These are phyloP conservation scores for Leiothrix lutea DNA, from an alignment of 2,113 vertebrate species.

Conservation along the genomic window DNA sequence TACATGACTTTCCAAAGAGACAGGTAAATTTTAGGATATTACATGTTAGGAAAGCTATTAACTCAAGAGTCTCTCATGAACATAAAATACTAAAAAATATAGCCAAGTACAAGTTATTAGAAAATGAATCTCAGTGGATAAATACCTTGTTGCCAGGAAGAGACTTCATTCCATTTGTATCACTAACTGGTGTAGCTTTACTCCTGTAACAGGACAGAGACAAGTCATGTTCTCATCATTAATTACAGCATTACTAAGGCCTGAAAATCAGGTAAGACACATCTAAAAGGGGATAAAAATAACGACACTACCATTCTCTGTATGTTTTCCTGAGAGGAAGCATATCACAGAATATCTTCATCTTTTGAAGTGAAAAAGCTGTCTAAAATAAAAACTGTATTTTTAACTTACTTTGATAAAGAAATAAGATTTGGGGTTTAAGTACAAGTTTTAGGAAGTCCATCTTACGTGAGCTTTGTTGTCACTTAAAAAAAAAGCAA, in stretches of 20 bases:
- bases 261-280: neutral
- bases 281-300: neutral
- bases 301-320: neutral
- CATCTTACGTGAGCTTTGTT: neutral
- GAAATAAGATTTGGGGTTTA: neutral
- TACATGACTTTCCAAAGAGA: neutral
- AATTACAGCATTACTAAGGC: neutral
- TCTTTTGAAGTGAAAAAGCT: neutral
- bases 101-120: neutral
- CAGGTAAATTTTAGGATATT: neutral
- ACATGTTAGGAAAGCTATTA: neutral
- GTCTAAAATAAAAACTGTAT: neutral
- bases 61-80: neutral
- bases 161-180: constrained; percentile 74
- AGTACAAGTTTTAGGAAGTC: neutral
- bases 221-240: neutral
- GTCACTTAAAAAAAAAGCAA: no score
- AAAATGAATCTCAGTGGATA: neutral
- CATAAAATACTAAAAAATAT: neutral
- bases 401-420: neutral
- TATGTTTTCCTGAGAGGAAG: neutral
- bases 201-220: constrained; percentile 59
- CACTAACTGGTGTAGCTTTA: constrained; percentile 51
- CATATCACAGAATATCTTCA: neutral
- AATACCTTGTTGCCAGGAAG: constrained; percentile 75